These are phyloP conservation scores for Lepus europaeus DNA, from an alignment of 2,113 vertebrate species.

Conservation along the genomic window DNA sequence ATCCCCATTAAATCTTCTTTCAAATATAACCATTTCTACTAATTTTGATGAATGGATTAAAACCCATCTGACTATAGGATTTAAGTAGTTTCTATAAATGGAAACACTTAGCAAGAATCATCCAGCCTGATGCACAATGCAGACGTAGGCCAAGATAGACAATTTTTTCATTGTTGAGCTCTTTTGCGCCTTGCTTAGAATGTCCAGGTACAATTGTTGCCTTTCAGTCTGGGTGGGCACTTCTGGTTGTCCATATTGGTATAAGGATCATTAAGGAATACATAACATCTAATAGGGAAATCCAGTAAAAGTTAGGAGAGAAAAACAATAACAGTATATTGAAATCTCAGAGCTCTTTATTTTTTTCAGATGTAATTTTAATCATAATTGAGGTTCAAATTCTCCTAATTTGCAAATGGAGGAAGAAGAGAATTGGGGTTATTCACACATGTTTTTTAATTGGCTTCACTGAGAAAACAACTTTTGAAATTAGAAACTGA, in stretches of 20 bases:
- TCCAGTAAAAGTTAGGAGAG: neutral
- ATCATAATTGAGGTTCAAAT: conserved; percentile 36
- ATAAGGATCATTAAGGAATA: neutral
- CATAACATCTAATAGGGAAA: neutral
- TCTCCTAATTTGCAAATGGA: neutral
- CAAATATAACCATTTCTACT: neutral
- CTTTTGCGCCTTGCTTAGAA: neutral
- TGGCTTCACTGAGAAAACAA: neutral
- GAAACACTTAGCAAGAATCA: neutral
- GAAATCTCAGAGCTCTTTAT: neutral
- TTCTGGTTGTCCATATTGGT: neutral
- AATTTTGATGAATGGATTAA: neutral
- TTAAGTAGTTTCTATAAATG: neutral
- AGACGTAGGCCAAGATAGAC: neutral
- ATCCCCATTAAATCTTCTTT: neutral
- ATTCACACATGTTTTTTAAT: neutral
- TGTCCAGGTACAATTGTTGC: neutral
- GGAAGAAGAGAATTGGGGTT: neutral
- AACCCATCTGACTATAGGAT: neutral
- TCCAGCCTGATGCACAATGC: neutral
- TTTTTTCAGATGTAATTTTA: neutral
- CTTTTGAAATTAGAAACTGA: neutral
- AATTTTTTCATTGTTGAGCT: neutral
- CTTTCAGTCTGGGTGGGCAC: neutral
- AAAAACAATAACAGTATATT: neutral